Evolutionary conservation across 2,113 vertebrate species (phyloP), one percentile per base, ranked within the genome.

Genomic region (Otocyon megalotis): DNA sequence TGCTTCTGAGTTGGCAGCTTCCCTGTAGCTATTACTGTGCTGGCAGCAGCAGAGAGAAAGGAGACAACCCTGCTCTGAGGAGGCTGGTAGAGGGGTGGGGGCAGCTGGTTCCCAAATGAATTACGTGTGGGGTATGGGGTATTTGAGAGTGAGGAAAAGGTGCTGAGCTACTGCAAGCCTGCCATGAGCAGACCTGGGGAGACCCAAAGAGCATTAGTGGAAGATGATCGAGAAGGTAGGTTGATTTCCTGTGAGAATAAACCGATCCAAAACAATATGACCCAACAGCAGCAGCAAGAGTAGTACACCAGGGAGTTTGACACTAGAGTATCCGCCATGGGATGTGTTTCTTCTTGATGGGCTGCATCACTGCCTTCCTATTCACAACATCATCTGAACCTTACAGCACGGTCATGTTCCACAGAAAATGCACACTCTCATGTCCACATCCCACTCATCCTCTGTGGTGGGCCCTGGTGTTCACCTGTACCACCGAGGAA

Each of bases 391-490:
- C 26, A 14, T 20, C 69, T 6, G 30, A 37, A n/a, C 35, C 20
- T 20, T 81, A 1, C 7, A 60, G 74, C 71, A 16, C 0, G 1
- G 30, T 15, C 37, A 4, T 0, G 60, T 76, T 58, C 56, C 32
- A 20, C 8, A 17, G 69, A 1, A 87, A 54, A 53, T 1, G 0
- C 17, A 0, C 8, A 28, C n/a, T 43, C 69, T 22, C 2, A 0
- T 0, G 8, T 32, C 8, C 4, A 10, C 11, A 15, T n/a, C 15
- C 30, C 0, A 0, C 12, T 22, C 5, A 1, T 8, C 13, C 26
- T 56, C 65, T 5, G 53, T 58, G 71, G 16, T 12, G 20, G 56
- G 24, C 0, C 2, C 8, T 13, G 1, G 14, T 11, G 2, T 8
- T 30, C 7, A 19, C 19, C n/a, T 67, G 37, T 2, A 1, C 14